Evolutionary conservation across 2,888 invertebrate species (phyloP).

Genomic region (Brachyopa scutellaris): DNA sequence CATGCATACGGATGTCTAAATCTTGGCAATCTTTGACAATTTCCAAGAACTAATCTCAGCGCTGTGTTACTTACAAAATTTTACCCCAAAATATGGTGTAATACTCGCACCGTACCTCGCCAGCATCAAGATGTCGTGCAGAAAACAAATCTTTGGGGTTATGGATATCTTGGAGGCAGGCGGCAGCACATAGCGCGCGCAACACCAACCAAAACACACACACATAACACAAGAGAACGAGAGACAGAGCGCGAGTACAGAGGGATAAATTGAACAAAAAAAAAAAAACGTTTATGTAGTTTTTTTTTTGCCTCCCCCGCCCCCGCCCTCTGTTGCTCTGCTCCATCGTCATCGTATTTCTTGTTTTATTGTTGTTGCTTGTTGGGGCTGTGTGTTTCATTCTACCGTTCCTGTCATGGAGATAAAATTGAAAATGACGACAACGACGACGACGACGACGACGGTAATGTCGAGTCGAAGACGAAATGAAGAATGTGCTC

Average conservation of each 20-base stretch:
- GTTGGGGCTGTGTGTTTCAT: slow-evolving; percentile 57
- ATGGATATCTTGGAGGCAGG: slow-evolving; percentile 60
- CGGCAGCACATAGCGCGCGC: slow-evolving; percentile 63
- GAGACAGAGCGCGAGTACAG: slow-evolving; percentile 33
- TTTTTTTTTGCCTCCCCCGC: slow-evolving; percentile 17
- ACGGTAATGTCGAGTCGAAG: slow-evolving; percentile 60
- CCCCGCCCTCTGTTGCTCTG: background rate
- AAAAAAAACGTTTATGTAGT: slow-evolving; percentile 25
- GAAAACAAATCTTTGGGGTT: slow-evolving; percentile 68
- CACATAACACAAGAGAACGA: slow-evolving; percentile 7
- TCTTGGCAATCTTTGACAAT: background rate
- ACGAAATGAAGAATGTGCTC: slow-evolving; percentile 57
- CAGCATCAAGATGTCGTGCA: slow-evolving; percentile 53
- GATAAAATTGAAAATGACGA: slow-evolving; percentile 70
- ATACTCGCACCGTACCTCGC: slow-evolving; percentile 76
- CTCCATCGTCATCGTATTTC: slow-evolving; percentile 10
- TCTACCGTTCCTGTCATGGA: slow-evolving; percentile 65
- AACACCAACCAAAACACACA: slow-evolving; percentile 54
- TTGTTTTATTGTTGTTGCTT: slow-evolving; percentile 49
- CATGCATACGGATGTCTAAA: background rate
- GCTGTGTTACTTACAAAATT: slow-evolving; percentile 80
- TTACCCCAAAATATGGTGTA: slow-evolving; percentile 80
- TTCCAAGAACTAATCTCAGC: slow-evolving; percentile 51
- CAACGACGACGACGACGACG: slow-evolving; percentile 50
- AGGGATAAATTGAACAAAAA: slow-evolving; percentile 38